Evolutionary conservation across 2,113 vertebrate species (phyloP), one percentile per base, ranked within the genome.

Genomic region (Catagonus wagneri): DNA sequence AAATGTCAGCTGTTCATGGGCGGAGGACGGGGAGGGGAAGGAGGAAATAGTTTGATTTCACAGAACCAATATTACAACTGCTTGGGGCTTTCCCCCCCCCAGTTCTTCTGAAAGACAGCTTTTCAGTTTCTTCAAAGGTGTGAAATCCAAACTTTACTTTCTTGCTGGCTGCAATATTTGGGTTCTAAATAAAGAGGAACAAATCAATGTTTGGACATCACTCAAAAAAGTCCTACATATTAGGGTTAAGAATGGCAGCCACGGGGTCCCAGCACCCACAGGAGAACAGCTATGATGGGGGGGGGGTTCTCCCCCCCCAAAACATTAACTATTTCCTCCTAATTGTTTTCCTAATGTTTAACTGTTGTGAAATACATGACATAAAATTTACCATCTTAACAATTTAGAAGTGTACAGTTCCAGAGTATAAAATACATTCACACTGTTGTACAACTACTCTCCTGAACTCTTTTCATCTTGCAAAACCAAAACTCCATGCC

Each of bases 21-120:
- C 0, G 1, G 32, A 89, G 63, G 36, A 63, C 0, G 14, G 1
- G 65, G 11, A 11, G 56, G 17, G 29, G 12, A 6, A 56, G 25
- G 19, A 69, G 50, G 27, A 13, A 25, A 63, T 27, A 7, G 7
- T 32, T 95, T 87, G 50, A 68, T 66, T 65, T 91, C 78, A 69
- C 11, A 78, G 90, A 2, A 78, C 25, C 86, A 95, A 19, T 32
- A 54, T 66, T 56, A 54, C n/a, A 80, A 69, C 52, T 29, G 63
- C n/a, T 65, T 54, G 29, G 74, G 22, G 17, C 15, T 78, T 76
- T n/a, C 25, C 61, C 34, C 14, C 58, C 27, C 17, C 39, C 12
- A 36, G 56, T 80, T 80, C 68, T 74, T 71, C 68, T 86, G 29
- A 97, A 91, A 96, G 63, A 89, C 68, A 95, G 58, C 56, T 94